A percentile compares a stretch with the other conserved stretches of the same genome.
phyloP scores from a whole-genome alignment of 2,888 invertebrate species.

The Oxycera nigricornis region DNA sequence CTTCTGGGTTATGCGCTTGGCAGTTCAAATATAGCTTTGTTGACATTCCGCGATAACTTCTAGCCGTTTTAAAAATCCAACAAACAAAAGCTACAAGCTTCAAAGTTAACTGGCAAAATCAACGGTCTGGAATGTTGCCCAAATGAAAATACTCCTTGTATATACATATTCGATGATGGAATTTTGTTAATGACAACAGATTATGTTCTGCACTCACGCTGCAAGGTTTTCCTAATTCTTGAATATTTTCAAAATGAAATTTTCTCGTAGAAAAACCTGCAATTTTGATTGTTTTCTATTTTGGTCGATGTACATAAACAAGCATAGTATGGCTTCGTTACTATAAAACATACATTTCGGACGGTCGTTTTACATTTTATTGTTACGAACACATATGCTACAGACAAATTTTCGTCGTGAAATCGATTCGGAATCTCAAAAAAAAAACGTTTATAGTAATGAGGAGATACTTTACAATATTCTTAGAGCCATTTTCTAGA shows the following conservation, averaged over 20 bases:
- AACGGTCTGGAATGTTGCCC: too few relatives aligned
- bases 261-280: constrained; percentile 40
- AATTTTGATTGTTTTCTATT: constrained; percentile 7
- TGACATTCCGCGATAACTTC: too few relatives aligned
- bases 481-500: constrained; percentile 40
- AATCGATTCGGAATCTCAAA: too few relatives aligned
- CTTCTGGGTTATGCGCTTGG: too few relatives aligned
- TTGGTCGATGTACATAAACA: constrained; percentile 39
- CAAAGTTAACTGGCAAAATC: too few relatives aligned
- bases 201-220: constrained; percentile 36
- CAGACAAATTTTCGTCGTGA: too few relatives aligned
- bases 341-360: constrained; percentile 5
- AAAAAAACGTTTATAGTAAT: constrained; percentile 32
- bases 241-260: constrained; percentile 32
- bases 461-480: constrained; percentile 43
- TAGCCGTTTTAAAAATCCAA: too few relatives aligned
- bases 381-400: too few relatives aligned
- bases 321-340: constrained; percentile 34
- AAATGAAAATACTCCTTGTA: constrained; percentile 22
- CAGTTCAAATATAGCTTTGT: too few relatives aligned
- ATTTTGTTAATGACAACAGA: constrained; percentile 35
- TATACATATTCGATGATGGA: constrained; percentile 20
- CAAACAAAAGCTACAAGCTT: too few relatives aligned
- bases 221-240: constrained; percentile 37
- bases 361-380: too few relatives aligned